Evolutionary conservation across 2,797 vertebrate species (phyloP), one percentile per base, ranked within the genome.

Genomic region (Pterois miles): DNA sequence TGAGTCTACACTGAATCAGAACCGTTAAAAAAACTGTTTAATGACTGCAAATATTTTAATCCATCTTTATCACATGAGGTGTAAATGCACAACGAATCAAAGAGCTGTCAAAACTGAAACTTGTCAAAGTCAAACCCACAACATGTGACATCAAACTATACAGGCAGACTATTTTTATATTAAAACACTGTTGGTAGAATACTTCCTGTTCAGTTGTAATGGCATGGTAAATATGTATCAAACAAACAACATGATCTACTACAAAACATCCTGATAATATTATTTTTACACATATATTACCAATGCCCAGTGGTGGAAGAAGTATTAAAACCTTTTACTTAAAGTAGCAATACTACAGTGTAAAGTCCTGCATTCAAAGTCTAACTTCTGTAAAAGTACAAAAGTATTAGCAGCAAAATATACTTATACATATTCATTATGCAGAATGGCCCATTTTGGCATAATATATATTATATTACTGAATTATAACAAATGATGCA

Each of bases 1-100:
- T 81, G 85, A 88, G 78, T 71, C 31, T 1, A 20, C 38, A 5
- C 50, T 83, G 79, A 89, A 84, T 87, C 85, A 85, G 60, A 31
- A 22, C 46, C 0, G 20, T 29, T 20, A 50, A 50, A 72, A 65
- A 29, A 58, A 46, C 23, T 34, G 10, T 2, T 12, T 38, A 66
- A 84, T 85, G 62, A 72, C 67, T 22, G 23, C 23, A 78, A 46
- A 57, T 57, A 38, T 43, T 65, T 68, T 13, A 54, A 56, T 12
- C 27, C 10, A 3, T 38, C 52, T 79, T 70, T 34, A 29, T 46
- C n/a, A 70, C 29, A 22, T 27, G 8, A 59, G 67, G 14, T 22
- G n/a, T 31, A n/a, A 60, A 56, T 43, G 46, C 18, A 50, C 46
- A 22, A 20, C 22, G 20, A 50, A 50, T 50, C 9, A 50, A 50